Conservation (phyloP, 2,888 invertebrate species). For the Epirrita christyi region DNA sequence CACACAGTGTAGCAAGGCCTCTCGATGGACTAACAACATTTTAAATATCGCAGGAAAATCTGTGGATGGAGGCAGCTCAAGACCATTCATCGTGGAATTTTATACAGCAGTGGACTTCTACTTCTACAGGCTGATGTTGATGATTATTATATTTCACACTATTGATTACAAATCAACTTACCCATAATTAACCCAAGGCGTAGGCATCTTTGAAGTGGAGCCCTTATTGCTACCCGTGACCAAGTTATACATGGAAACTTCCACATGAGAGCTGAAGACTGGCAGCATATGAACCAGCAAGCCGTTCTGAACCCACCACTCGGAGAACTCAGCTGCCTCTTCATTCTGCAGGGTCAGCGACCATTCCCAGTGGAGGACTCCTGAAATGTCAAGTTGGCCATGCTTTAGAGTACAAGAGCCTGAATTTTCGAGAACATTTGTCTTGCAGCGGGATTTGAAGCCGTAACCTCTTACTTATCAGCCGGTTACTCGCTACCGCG, state of each 20-base stretch:
- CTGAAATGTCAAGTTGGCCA: conserved; percentile 44
- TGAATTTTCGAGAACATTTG: too few species aligned
- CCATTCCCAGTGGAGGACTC: conserved; percentile 91
- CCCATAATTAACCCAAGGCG: conserved; percentile 85
- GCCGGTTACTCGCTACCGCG: too few species aligned
- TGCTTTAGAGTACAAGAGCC: too few species aligned
- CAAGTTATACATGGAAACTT: conserved; percentile 86
- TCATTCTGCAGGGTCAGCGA: conserved; percentile 79
- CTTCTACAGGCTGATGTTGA: background rate
- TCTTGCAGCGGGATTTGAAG: too few species aligned
- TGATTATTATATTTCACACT: background rate
- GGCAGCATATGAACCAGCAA: conserved; percentile 86
- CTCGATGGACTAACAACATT: background rate
- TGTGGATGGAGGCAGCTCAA: too few species aligned
- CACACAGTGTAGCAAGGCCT: background rate
- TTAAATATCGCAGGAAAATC: background rate
- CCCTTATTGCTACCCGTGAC: conserved; percentile 85
- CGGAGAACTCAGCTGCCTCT: conserved; percentile 69
- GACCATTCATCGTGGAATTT: too few species aligned
- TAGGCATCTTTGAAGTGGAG: conserved; percentile 84
- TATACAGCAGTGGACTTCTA: background rate
- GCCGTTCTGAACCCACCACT: conserved; percentile 86
- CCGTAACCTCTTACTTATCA: too few species aligned
- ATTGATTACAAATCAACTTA: conserved; percentile 41
- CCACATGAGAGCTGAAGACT: conserved; percentile 85